phyloP scores from a whole-genome alignment of 2,888 invertebrate genomes.

The Alentia gelatinosa region DNA sequence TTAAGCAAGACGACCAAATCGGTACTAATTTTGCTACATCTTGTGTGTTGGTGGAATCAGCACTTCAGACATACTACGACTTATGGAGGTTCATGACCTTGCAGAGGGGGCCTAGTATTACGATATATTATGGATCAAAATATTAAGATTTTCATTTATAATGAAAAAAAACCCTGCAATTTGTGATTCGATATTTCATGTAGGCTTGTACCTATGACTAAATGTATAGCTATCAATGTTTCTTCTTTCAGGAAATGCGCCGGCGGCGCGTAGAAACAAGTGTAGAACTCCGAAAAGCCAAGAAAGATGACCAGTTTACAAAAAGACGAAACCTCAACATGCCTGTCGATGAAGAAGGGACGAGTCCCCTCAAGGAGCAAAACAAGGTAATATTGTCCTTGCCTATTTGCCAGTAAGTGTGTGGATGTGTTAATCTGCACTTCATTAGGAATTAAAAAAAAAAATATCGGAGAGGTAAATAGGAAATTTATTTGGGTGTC shows the following conservation, averaged over 20 bases:
- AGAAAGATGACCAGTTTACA: slow-evolving; percentile 94
- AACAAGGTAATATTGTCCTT: slow-evolving; percentile 15
- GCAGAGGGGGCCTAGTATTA: neutral
- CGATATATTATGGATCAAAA: neutral
- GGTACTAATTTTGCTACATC: too few species aligned
- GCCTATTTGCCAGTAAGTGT: too few species aligned
- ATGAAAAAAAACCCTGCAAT: neutral
- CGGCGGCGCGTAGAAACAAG: slow-evolving; percentile 93
- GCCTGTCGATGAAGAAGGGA: slow-evolving; percentile 81
- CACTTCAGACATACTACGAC: too few species aligned
- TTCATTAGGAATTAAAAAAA: too few species aligned
- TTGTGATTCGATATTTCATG: neutral
- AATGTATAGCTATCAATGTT: neutral
- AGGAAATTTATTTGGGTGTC: too few species aligned
- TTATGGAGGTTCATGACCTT: too few species aligned
- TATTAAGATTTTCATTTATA: neutral
- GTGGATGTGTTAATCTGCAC: too few species aligned
- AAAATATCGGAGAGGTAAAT: too few species aligned
- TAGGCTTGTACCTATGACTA: neutral
- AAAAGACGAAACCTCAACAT: slow-evolving; percentile 92
- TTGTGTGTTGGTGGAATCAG: too few species aligned
- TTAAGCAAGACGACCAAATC: too few species aligned
- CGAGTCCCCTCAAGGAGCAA: slow-evolving; percentile 78
- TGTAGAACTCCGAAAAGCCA: slow-evolving; percentile 94
- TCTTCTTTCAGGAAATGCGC: slow-evolving; percentile 88